Conservation (phyloP, 2,888 invertebrate species). For the Leucania comma region DNA sequence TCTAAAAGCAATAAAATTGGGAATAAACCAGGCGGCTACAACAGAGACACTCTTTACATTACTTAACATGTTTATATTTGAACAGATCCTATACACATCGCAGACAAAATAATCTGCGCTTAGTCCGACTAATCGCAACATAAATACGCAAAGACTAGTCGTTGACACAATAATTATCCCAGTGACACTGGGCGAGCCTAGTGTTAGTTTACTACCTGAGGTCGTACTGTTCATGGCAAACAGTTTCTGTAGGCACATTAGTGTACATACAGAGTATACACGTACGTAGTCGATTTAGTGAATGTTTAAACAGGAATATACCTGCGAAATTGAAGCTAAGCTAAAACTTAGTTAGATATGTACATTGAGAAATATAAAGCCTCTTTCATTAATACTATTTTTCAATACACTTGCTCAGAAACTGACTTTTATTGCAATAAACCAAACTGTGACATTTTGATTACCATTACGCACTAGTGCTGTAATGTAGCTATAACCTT, state of each 20-base stretch:
- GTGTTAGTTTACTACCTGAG: constrained; percentile 46
- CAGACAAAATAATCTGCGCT: constrained; percentile 29
- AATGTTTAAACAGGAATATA: constrained; percentile 18
- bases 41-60: not conserved
- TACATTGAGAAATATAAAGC: not conserved
- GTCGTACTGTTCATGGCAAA: constrained; percentile 40
- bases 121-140: constrained; percentile 42
- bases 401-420: too few species aligned
- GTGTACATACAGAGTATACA: constrained; percentile 10
- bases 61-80: constrained; percentile 15
- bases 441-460: too few species aligned
- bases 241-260: constrained; percentile 14
- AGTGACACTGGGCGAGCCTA: constrained; percentile 27
- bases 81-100: not conserved
- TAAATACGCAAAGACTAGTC: constrained; percentile 45
- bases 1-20: not conserved
- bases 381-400: too few species aligned
- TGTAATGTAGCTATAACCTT: too few species aligned
- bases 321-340: not conserved
- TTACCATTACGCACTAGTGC: too few species aligned
- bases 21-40: not conserved
- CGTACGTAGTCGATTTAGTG: not conserved
- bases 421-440: too few species aligned
- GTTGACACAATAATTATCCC: constrained; percentile 56
- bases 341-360: not conserved